Percentiles rank a stretch among this genome's conserved stretches.
Evolutionary conservation across 1,140 invertebrate species (phyloP).

Genomic region (Gryon sp.): DNA sequence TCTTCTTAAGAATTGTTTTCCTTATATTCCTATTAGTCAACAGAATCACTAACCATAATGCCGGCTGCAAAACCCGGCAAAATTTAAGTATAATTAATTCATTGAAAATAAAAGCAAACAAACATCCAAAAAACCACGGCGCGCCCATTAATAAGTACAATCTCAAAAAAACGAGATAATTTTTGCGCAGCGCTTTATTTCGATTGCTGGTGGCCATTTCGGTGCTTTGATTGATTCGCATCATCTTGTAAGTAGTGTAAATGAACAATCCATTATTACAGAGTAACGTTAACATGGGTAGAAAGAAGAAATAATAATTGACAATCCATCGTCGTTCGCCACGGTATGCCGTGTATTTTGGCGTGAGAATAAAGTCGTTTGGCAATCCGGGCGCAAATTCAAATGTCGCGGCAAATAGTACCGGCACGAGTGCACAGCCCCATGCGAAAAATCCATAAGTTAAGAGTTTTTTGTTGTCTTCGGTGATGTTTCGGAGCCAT

Average conservation of each 20-base stretch:
- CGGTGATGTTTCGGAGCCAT: conserved; percentile 49
- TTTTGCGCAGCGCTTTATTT: conserved; percentile 57
- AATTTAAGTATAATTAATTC: conserved; percentile 65
- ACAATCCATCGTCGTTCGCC: conserved; percentile 60
- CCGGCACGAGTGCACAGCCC: conserved; percentile 60
- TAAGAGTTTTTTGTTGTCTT: conserved; percentile 60
- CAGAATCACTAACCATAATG: conserved; percentile 68
- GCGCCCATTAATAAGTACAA: conserved; percentile 72
- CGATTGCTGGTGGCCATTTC: conserved; percentile 65
- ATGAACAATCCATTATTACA: conserved; percentile 69
- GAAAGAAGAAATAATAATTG: conserved; percentile 68
- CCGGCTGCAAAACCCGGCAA: conserved; percentile 68
- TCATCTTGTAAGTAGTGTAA: conserved; percentile 67
- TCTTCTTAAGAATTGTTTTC: conserved; percentile 24
- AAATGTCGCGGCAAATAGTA: conserved; percentile 58
- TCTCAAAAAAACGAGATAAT: conserved; percentile 68
- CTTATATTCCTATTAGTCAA: conserved; percentile 32
- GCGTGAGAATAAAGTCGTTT: conserved; percentile 62
- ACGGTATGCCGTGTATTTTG: conserved; percentile 63
- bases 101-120: conserved; percentile 66
- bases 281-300: conserved; percentile 65
- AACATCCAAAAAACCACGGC: conserved; percentile 71
- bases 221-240: conserved; percentile 65
- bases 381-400: conserved; percentile 66
- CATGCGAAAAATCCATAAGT: conserved; percentile 63